Base-by-base conservation (phyloP, 2,797 vertebrate genomes). In the Sebastes kiyomatsui region DNA sequence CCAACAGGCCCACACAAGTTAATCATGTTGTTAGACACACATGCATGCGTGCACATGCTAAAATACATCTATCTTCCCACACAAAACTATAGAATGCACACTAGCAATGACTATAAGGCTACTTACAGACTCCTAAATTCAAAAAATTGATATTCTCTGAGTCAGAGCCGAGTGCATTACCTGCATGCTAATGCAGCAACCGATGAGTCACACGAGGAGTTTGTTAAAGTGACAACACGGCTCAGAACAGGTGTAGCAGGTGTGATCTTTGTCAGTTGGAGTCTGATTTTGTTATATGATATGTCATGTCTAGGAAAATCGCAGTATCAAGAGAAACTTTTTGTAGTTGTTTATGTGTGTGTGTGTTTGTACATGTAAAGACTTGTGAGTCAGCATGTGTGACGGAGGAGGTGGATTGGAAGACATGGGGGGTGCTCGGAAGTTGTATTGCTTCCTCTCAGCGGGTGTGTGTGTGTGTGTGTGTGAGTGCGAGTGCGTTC, bases 401-500 rank as follows among this genome's bases (percentile, higher is more conserved):
- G 33, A 38, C 54, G 32, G 35, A 30, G 52, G 52, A 49, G 75
- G 59, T 65, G 72, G 76, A 87, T 73, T 80, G 74, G 55, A 76
- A 85, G 82, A 80, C 78, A 42, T 30, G 1, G 58, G 87, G 79
- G 85, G 75, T 73, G 11, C 83, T 71, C 7, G 16, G 69, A 77
- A 79, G 71, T 61, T 67, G 66, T 83, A 90, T 88, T 68, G 80
- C 89, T 81, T 90, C 76, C 84, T 83, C 88, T 80, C 85, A 77
- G 87, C 18, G 22, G 58, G 87, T 77, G 73, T 8, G 18, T 49
- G 46, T 20, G 16, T 46, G 42, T 7, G 42, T 6, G 38, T 42
- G 58, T 73, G 75, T 4, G 38, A 72, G 75, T n/a, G 3, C 18
- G 59, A 55, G 67, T 60, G 83, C 12, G n/a, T 78, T 80, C 70